Evolutionary conservation across 2,113 vertebrate genomes (phyloP), one percentile per base, ranked within the genome.

Genomic region (Stomatorhinus ivindoensis): DNA sequence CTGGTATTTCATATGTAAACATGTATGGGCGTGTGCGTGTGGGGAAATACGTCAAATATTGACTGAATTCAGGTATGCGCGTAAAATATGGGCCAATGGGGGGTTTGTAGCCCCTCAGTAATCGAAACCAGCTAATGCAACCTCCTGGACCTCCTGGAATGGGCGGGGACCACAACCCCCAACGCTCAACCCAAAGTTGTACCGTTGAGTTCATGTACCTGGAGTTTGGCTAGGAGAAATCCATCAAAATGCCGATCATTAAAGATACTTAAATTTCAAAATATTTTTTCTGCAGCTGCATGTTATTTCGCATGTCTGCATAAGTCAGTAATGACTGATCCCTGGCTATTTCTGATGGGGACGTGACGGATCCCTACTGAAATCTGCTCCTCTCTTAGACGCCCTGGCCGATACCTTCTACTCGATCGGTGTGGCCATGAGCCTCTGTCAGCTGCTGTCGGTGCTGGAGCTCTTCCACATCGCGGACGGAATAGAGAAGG

Each of bases 401-500:
- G 96, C 96, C 0, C 10, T 98, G 90, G 97, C 95, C 0, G 98
- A 98, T 93, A 99, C 97, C 0, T 98, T 99, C 92, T 96, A 99
- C 92, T 95, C 98, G 0, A 96, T 99, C 42, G 98, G 97, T 42
- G 93, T 98, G 1, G 96, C 97, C 90, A 99, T 98, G 97, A 95
- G 96, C 47, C 91, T 96, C 90, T 99, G 98, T 93, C 98, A 99
- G 91, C 94, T 96, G 90, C 80, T 97, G 13, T 97, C 98, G 11
- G 3, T 96, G 0, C 44, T 99, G 93, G 98, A 99, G 92, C 94
- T 98, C 47, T 95, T 98, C 91, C 98, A 99, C 86, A 97, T 99
- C 4, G 95, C 96, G 1, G 92, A 95, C 0, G 96, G 96, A 80
- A 95, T 98, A 48, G 98, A 98, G 89, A 94, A 97, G 90, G 94